These are phyloP conservation scores for Ceratothoa steindachneri DNA, from an alignment of 2,888 invertebrate genomes.

Conservation along the genomic window DNA sequence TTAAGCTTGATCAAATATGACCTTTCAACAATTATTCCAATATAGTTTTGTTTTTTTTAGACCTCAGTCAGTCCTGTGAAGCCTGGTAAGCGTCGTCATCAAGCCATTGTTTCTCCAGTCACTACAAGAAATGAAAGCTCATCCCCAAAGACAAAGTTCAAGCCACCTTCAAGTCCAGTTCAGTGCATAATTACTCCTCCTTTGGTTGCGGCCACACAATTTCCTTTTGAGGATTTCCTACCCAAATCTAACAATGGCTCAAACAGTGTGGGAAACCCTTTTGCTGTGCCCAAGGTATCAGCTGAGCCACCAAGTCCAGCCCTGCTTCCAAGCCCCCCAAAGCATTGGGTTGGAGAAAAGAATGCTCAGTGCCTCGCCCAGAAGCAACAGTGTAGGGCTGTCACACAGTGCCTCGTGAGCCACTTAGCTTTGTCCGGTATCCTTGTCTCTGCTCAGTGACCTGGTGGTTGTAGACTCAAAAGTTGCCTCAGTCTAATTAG, in stretches of 20 bases:
- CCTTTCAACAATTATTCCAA: no score
- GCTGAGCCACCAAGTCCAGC: slow-evolving; percentile 45
- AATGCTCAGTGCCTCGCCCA: slow-evolving; percentile 22
- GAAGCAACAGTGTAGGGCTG: slow-evolving; percentile 34
- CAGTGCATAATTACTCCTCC: slow-evolving; percentile 28
- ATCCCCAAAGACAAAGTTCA: slow-evolving; percentile 37
- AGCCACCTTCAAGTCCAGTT: slow-evolving; percentile 16
- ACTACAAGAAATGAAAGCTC: slow-evolving; percentile 33
- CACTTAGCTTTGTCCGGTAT: slow-evolving; percentile 35
- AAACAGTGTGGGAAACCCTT: slow-evolving; percentile 4
- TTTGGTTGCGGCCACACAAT: slow-evolving; percentile 7
- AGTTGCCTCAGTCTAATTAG: neutral
- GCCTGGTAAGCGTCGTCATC: slow-evolving; percentile 34
- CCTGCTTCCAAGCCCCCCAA: slow-evolving; percentile 35
- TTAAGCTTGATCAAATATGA: no score
- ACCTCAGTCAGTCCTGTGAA: slow-evolving; percentile 10
- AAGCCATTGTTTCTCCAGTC: slow-evolving; percentile 28
- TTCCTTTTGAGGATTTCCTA: neutral
- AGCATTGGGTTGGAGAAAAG: slow-evolving; percentile 32
- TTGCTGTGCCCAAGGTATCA: slow-evolving; percentile 42
- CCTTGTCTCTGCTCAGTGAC: slow-evolving; percentile 37
- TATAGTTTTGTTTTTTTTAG: neutral
- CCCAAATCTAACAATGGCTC: neutral
- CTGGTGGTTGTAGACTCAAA: neutral
- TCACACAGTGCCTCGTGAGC: slow-evolving; percentile 29